phyloP scores from a whole-genome alignment of 1,140 invertebrate species.

The Lepidurus couesii region DNA sequence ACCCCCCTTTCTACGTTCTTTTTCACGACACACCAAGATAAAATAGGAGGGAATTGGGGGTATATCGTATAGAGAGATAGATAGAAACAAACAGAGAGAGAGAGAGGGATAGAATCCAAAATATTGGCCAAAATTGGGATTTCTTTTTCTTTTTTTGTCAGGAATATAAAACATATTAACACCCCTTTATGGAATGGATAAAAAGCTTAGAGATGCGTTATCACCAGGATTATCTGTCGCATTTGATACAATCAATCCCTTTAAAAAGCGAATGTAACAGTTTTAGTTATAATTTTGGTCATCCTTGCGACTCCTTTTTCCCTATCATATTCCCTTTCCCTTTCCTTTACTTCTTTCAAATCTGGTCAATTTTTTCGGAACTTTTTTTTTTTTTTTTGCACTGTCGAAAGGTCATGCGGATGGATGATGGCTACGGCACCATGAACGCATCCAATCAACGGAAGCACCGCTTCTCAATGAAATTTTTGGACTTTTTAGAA shows the following conservation, averaged over 20 bases:
- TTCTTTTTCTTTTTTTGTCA: not conserved
- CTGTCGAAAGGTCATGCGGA: not conserved
- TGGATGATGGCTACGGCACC: not conserved
- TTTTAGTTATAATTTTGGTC: not conserved
- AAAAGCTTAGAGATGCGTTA: constrained; percentile 4
- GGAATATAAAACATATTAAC: not conserved
- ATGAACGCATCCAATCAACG: not conserved
- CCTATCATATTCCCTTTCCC: not conserved
- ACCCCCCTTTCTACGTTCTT: not conserved
- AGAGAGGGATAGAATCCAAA: not conserved
- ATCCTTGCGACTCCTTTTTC: not conserved
- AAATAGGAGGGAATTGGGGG: not conserved
- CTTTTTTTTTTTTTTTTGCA: not conserved
- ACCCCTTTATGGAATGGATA: not conserved
- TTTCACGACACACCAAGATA: not conserved
- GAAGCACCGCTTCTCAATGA: not conserved
- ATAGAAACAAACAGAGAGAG: not conserved
- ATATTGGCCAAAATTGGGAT: not conserved
- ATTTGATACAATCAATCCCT: constrained; percentile 2
- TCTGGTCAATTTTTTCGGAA: not conserved
- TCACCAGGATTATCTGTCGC: constrained; percentile 9
- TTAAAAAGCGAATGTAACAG: constrained; percentile 6
- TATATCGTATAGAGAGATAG: not conserved
- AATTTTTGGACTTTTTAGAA: too few species aligned
- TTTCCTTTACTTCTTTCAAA: too few species aligned